A percentile compares a stretch with the other conserved stretches of the same genome.
Evolutionary conservation across 2,888 invertebrate genomes (phyloP).

Genomic region (Elmis aenea): DNA sequence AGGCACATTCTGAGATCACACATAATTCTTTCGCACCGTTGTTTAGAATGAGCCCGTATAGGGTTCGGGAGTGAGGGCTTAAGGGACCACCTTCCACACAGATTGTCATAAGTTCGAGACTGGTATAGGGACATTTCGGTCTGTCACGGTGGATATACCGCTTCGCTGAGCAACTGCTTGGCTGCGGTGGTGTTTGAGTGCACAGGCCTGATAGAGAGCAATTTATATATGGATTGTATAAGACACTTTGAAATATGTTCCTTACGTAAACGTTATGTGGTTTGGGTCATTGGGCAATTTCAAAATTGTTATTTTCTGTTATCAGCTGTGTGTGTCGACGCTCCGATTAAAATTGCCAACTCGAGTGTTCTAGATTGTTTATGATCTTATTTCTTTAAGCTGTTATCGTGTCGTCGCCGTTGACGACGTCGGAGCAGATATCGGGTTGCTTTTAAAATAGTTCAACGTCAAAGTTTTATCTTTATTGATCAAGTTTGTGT

Average conservation of each 20-base stretch:
- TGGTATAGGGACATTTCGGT: slow-evolving; percentile 22
- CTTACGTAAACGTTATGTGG: slow-evolving; percentile 15
- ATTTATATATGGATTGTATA: slow-evolving; percentile 21
- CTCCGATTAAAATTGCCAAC: slow-evolving; percentile 9
- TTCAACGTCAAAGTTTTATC: no score
- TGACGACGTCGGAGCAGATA: no score
- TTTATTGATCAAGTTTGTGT: no score
- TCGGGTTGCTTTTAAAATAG: no score
- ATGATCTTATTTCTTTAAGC: no score
- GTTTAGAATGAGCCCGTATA: slow-evolving; percentile 20
- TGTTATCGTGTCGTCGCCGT: no score
- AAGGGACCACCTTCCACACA: slow-evolving; percentile 20
- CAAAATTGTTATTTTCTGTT: slow-evolving; percentile 13
- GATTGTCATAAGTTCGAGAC: slow-evolving; percentile 20
- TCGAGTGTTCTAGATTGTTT: slow-evolving; percentile 6
- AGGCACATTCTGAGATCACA: slow-evolving; percentile 21
- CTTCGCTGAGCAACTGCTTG: slow-evolving; percentile 19
- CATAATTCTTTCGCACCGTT: slow-evolving; percentile 23
- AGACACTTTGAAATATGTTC: slow-evolving; percentile 19
- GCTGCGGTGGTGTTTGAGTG: slow-evolving; percentile 18
- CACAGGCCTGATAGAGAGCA: slow-evolving; percentile 19
- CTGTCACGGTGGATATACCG: slow-evolving; percentile 21
- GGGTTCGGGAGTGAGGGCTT: no score
- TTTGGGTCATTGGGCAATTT: slow-evolving; percentile 17
- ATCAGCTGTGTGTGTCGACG: slow-evolving; percentile 8